phyloP scores from a whole-genome alignment of 2,113 vertebrate genomes.

The Mastomys natalensis region DNA sequence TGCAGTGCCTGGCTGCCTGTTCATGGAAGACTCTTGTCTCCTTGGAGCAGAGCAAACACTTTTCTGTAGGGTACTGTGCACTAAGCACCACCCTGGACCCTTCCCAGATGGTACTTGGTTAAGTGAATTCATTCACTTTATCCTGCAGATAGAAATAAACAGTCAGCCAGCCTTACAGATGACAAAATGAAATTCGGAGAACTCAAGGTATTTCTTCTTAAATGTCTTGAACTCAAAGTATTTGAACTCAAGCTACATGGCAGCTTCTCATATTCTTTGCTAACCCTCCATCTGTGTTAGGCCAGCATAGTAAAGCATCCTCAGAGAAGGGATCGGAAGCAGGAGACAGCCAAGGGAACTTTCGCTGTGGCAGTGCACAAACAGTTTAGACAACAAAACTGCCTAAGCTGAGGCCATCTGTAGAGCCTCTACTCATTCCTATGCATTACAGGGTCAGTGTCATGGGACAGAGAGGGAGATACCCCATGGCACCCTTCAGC shows the following conservation, averaged over 20 bases:
- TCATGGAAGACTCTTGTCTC: background rate
- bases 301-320: background rate
- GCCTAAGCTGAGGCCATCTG: background rate
- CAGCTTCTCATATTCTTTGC: background rate
- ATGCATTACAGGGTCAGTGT: background rate
- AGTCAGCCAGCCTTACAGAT: background rate
- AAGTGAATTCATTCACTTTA: background rate
- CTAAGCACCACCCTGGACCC: background rate
- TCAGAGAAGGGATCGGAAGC: background rate
- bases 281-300: background rate
- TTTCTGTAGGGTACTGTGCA: rapidly evolving
- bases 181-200: background rate
- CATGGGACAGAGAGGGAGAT: background rate
- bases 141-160: background rate
- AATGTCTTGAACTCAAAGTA: background rate
- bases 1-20: background rate
- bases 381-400: background rate
- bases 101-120: background rate
- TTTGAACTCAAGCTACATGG: too few relatives aligned
- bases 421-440: background rate
- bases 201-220: background rate
- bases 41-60: background rate
- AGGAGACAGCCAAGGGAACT: background rate
- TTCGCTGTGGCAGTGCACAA: background rate
- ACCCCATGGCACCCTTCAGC: too few relatives aligned